Base-by-base conservation (phyloP, 2,113 vertebrate genomes). In the Odocoileus virginianus region DNA sequence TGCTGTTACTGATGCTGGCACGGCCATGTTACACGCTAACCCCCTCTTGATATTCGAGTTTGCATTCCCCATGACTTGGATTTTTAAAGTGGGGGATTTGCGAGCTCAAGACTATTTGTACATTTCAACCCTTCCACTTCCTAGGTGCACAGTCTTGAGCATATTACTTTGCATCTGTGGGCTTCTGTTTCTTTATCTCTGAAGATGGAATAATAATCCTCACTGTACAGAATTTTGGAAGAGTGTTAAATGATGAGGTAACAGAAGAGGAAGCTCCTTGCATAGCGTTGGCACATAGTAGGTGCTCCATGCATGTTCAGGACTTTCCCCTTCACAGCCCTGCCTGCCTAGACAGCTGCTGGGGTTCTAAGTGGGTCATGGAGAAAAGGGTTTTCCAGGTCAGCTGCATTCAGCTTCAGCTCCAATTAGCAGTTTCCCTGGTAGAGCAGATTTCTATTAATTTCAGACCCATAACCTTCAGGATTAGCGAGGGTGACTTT, bases 361-460 rank as follows among this genome's bases (percentile, higher is more conserved):
- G 71, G 11, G 96, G 43, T 78, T 97, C n/a, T 93, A 93, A 92
- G 0, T 8, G 33, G 96, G 98, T 96, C 47, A 10, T 28, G 4
- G 95, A 79, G 86, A 64, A 67, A 45, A 54, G 95, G 40, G 6
- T 74, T 97, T 96, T 95, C 97, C 82, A 36, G 97, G 91, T 90
- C 96, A 71, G 93, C 82, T 50, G 86, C 91, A 8, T 93, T 93
- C 83, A 21, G 64, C 52, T 90, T 52, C 93, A 47, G 96, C 96
- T 95, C 90, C 84, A 92, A 0, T 45, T 16, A 52, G 86, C 89
- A 60, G 47, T 95, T 83, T 93, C 87, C 95, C 95, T 91, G 90
- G 47, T 81, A 54, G 86, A 97, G 81, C 45, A 4, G 0, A 90
- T 96, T 54, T 12, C 16, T 96, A n/a, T 94, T 57, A 2, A 54